phyloP scores from a whole-genome alignment of 1,140 invertebrate genomes.

The Lasioglossum albipes region DNA sequence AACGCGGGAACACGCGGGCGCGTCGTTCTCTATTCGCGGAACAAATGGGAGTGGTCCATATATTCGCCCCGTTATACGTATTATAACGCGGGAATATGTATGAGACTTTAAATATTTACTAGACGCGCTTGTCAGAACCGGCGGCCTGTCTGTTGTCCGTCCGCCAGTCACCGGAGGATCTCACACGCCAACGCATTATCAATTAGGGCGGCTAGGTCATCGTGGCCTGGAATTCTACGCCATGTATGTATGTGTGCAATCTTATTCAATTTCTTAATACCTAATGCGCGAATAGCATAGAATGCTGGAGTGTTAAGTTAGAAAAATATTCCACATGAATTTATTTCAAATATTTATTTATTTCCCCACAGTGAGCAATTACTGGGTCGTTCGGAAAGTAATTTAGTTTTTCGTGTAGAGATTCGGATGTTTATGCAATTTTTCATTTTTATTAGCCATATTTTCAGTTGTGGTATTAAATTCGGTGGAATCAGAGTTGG shows the following conservation, averaged over 20 bases:
- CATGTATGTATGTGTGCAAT: not conserved
- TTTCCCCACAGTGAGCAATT: too few relatives aligned
- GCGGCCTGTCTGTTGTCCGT: constrained; percentile 2
- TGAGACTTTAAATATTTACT: constrained; percentile 50
- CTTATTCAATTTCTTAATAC: not conserved
- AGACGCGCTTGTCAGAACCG: constrained; percentile 23
- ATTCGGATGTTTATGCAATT: too few relatives aligned
- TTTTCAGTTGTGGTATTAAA: too few relatives aligned
- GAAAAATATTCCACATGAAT: too few relatives aligned
- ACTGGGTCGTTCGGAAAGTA: too few relatives aligned
- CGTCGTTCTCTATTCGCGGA: not conserved
- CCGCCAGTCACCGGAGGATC: not conserved
- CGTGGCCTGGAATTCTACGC: not conserved
- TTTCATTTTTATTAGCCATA: too few relatives aligned
- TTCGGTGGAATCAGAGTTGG: too few relatives aligned
- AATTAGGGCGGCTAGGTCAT: not conserved
- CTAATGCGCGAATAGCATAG: not conserved
- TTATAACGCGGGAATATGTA: constrained; percentile 23
- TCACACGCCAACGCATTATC: constrained; percentile 1
- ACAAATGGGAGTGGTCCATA: constrained; percentile 22
- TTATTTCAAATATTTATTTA: too few relatives aligned
- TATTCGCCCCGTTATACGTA: constrained; percentile 12
- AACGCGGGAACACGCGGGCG: not conserved
- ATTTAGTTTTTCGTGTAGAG: too few relatives aligned
- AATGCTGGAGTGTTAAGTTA: too few relatives aligned